Percentiles rank a stretch among this genome's conserved stretches.
Conservation (phyloP, 2,888 invertebrate genomes). For the Tipula unca region DNA sequence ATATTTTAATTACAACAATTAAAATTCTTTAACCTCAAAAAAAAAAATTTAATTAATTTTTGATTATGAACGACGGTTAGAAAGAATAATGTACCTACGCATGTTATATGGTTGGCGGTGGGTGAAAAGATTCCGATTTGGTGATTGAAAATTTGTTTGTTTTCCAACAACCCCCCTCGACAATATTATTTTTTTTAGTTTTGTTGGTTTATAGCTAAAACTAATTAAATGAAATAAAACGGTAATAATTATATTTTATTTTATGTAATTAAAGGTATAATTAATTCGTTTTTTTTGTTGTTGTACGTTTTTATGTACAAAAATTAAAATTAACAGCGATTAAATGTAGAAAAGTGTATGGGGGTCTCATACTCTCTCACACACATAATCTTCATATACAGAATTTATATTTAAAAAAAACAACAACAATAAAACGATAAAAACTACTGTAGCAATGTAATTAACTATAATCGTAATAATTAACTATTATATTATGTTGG, state of each 20-base stretch:
- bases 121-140: background rate
- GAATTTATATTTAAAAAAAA: background rate
- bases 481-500: background rate
- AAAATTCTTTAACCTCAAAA: background rate
- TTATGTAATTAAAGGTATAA: background rate
- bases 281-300: background rate
- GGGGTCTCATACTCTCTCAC: background rate
- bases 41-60: background rate
- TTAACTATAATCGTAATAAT: conserved; percentile 4
- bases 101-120: background rate
- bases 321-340: background rate
- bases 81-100: background rate
- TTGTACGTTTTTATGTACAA: background rate
- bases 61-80: background rate
- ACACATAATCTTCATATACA: background rate
- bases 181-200: background rate
- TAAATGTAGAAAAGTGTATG: background rate
- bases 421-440: background rate
- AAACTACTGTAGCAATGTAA: conserved; percentile 4
- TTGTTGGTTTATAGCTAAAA: background rate
- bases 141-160: background rate
- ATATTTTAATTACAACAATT: background rate
- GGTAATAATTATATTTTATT: conserved; percentile 4
- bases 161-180: background rate
- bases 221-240: conserved; percentile 8